A percentile compares a stretch with the other conserved stretches of the same genome.
Conservation (phyloP, 2,113 vertebrate genomes). For the Sitta europaea region DNA sequence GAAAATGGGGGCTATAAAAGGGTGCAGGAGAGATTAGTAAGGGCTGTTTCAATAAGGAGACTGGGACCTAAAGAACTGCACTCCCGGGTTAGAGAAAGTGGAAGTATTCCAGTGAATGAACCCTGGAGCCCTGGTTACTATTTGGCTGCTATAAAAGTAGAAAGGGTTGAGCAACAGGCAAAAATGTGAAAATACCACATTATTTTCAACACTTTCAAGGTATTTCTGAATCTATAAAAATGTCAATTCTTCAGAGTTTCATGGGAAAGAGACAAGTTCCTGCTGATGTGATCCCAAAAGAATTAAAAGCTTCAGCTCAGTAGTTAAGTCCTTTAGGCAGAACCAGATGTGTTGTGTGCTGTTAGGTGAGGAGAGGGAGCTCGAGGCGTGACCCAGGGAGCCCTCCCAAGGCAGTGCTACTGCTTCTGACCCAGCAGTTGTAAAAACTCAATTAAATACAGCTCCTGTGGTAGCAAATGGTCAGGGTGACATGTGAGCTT, state of each 20-base stretch:
- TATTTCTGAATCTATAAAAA: not conserved
- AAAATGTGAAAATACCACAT: not conserved
- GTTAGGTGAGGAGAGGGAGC: not conserved
- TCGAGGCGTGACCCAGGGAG: not conserved
- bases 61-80: not conserved
- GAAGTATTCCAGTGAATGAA: not conserved
- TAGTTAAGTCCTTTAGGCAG: not conserved
- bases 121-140: not conserved
- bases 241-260: not conserved
- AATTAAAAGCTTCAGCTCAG: not conserved
- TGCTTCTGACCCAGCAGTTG: not conserved
- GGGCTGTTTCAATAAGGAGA: not conserved
- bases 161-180: not conserved
- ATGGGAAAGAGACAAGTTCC: not conserved
- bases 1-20: not conserved
- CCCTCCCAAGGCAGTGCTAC: not conserved
- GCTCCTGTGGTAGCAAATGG: not conserved
- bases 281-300: not conserved
- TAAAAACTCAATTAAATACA: not conserved
- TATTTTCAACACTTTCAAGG: not conserved
- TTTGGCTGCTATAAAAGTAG: not conserved
- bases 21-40: not conserved
- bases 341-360: not conserved
- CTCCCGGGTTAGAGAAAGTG: not conserved
- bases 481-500: not conserved